A percentile compares a stretch with the other conserved stretches of the same genome.
These are phyloP conservation scores for Lampris incognitus DNA, from an alignment of 2,113 vertebrate genomes.

Conservation along the genomic window DNA sequence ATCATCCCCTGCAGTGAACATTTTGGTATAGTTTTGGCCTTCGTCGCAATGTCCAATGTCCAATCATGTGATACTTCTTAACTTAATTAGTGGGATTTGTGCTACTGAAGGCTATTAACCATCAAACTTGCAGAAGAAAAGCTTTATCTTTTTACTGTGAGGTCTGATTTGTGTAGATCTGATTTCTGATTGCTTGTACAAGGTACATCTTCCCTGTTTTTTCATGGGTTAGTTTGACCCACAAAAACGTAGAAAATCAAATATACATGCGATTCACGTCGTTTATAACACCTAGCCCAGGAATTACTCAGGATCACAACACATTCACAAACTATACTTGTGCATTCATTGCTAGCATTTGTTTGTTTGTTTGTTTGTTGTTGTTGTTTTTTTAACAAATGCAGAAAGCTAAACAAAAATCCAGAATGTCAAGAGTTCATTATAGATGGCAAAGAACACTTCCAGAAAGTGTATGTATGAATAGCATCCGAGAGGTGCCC, in stretches of 20 bases:
- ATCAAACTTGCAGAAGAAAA: conserved; percentile 1
- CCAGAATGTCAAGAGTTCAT: too few relatives aligned
- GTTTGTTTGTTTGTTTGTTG: too few relatives aligned
- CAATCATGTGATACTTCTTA: neutral
- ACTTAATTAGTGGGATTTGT: neutral
- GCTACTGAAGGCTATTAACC: neutral
- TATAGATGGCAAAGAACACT: too few relatives aligned
- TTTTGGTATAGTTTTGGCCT: neutral
- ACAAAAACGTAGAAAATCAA: neutral
- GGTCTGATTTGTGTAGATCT: conserved; percentile 28
- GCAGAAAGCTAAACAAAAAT: too few relatives aligned
- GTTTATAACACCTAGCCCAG: neutral
- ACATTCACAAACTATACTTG: too few relatives aligned
- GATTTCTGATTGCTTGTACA: conserved; percentile 25
- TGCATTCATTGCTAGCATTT: too few relatives aligned
- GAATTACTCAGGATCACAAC: too few relatives aligned
- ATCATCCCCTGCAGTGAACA: too few relatives aligned
- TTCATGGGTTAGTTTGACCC: neutral
- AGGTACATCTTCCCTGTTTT: conserved; percentile 24
- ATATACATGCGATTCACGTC: neutral
- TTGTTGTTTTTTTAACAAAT: too few relatives aligned
- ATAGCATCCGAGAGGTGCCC: too few relatives aligned
- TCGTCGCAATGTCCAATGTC: neutral
- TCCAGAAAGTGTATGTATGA: too few relatives aligned
- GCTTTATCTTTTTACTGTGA: conserved; percentile 31